Conservation (phyloP, 1,140 invertebrate genomes). For the Pectinophora gossypiella region DNA sequence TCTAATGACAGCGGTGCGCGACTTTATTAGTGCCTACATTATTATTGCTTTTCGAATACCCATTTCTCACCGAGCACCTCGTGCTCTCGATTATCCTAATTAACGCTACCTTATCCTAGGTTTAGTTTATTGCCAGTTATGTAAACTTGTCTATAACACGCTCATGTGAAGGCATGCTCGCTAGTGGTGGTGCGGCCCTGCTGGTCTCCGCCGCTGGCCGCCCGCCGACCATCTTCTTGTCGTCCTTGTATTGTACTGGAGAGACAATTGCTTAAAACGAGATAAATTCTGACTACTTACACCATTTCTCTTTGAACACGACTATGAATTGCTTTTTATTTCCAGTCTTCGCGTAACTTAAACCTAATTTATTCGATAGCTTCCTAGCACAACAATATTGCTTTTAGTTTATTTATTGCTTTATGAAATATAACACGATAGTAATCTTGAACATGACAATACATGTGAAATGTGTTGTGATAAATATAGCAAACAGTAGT, state of each 20-base stretch:
- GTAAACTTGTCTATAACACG: constrained; percentile 49
- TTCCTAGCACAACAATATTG: not conserved
- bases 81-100: constrained; percentile 57
- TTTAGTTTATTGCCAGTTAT: constrained; percentile 69
- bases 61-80: constrained; percentile 66
- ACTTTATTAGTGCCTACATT: constrained; percentile 64
- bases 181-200: constrained; percentile 44
- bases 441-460: no score
- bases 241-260: no score
- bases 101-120: constrained; percentile 54
- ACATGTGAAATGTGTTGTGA: no score
- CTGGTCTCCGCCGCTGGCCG: constrained; percentile 37
- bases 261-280: no score
- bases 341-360: not conserved
- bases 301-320: no score
- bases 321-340: not conserved
- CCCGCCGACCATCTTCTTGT: constrained; percentile 16
- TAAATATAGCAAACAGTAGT: constrained; percentile 4
- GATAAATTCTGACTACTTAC: no score
- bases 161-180: constrained; percentile 62
- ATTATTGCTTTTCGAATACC: constrained; percentile 75
- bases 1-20: constrained; percentile 64
- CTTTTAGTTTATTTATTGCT: not conserved
- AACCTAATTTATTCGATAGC: not conserved
- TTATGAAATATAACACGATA: not conserved